Evolutionary conservation across 64 coral and sea anemone species (phyloP), one percentile per base, ranked within the genome.

Genomic region (Stylophora pistillata): DNA sequence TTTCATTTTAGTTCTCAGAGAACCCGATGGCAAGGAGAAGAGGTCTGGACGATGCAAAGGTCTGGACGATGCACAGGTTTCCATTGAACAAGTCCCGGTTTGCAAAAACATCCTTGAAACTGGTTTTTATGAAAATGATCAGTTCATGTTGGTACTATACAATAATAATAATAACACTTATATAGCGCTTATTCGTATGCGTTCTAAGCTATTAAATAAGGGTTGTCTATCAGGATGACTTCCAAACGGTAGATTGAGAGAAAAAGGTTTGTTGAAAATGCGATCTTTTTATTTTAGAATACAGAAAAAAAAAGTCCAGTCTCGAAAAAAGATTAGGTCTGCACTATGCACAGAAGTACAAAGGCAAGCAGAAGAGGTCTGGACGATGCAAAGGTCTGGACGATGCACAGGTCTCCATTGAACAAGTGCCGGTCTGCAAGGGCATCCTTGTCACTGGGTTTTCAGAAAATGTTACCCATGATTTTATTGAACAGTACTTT

Each of bases 401-500:
- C 57, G 85, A 56, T 17, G 85, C 60, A 21, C 1, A 53, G 9
- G 2, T 88, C n/a, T 29, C 63, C 18, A 91, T 95, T n/a, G 18
- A n/a, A 41, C 71, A 74, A 77, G 77, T 87, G 10, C 70, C 84
- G 60, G 77, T 78, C 7, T 95, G 94, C 68, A 87, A 61, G 41
- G 91, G 84, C 27, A 81, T 91, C n/a, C 61, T 88, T 53, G 89
- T 95, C 53, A 89, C 76, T 33, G 89, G 94, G 55, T 53, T 95
- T 28, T 76, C 85, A 27, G 27, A 71, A 0, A 77, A 85, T 70
- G 91, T 89, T 47, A 95, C 94, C 60, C 77, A 52, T 83, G 89
- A 95, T 59, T 72, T 89, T 26, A 79, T 95, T 62, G 85, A 88
- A 54, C 58, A 91, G 85, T 78, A 84, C 60, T 95, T 95, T 85